These are phyloP conservation scores for Malurus alboscapulatus DNA, from an alignment of 2,113 vertebrate genomes.

Conservation along the genomic window DNA sequence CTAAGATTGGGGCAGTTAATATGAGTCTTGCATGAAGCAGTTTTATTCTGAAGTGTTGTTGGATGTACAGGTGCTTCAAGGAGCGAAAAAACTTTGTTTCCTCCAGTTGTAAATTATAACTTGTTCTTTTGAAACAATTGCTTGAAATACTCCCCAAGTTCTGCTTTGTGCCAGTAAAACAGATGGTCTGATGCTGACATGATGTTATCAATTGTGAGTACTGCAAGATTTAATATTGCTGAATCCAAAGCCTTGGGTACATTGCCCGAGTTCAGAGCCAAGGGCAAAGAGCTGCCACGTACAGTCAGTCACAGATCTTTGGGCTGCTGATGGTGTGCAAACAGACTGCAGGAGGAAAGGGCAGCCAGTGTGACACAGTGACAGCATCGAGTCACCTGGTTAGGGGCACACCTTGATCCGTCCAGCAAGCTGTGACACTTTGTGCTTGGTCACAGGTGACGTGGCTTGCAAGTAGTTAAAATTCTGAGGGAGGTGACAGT, in stretches of 20 bases:
- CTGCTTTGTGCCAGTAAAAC: background rate
- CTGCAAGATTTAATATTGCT: background rate
- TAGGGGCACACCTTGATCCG: rapidly evolving
- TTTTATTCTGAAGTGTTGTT: background rate
- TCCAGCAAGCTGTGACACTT: rapidly evolving
- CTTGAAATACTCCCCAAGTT: background rate
- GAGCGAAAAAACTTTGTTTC: background rate
- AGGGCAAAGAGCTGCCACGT: conserved; percentile 38
- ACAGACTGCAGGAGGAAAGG: background rate
- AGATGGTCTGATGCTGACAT: rapidly evolving
- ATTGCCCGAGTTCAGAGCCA: background rate
- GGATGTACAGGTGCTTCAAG: background rate
- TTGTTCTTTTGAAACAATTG: background rate
- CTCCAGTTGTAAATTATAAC: background rate
- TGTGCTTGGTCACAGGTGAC: background rate
- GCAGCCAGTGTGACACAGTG: background rate
- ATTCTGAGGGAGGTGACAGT: background rate
- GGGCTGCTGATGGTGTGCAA: background rate
- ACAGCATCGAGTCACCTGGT: background rate
- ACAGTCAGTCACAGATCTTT: background rate
- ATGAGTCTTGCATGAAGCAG: background rate
- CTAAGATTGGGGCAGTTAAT: background rate
- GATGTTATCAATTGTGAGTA: background rate
- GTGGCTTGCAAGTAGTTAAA: background rate
- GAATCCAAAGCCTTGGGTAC: background rate